Evolutionary conservation across 2,888 invertebrate genomes (phyloP), one percentile per base, ranked within the genome.

Genomic region (Idaea aversata): DNA sequence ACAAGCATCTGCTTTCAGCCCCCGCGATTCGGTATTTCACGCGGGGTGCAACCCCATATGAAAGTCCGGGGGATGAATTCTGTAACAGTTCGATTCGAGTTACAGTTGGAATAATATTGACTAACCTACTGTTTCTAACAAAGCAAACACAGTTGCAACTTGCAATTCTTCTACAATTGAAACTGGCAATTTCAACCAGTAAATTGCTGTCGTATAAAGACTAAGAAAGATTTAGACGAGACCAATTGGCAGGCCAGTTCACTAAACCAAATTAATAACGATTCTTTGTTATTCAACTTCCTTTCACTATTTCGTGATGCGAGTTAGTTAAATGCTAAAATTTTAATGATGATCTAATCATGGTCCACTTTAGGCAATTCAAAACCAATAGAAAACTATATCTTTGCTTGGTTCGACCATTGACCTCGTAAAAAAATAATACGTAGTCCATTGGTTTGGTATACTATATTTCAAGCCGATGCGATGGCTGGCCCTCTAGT

Each of bases 1-100:
- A 71, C 77, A 73, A 72, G 85, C 91, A 91, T 91, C 90, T 91
- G 91, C 86, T 76, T 34, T 62, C 79, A 71, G 77, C 83, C 83
- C 82, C 82, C 84, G 80, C 83, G 77, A 68, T 74, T 71, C 71
- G 65, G 73, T 79, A 77, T 76, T 78, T 75, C 75, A 72, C 62
- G 25, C 65, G 68, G 67, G 65, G 72, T 67, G 74, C 75, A 70
- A 72, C 72, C 73, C 71, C 67, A 67, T 13, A 47, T 10, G 47
- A 47, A 47, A 47, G 47, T 47, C 47, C 47, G 10, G 47, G 47
- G 47, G 47, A 47, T 47, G 47, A 47, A 47, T 47, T 47, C 47
- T 47, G 47, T 47, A 47, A 47, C 47, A 47, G 47, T 47, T 47
- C 47, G 47, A 47, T 47, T 47, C 47, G 10, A 47, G 47, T 47